Evolutionary conservation across 1,140 invertebrate genomes (phyloP).

Genomic region (Euura saliciscinereae): DNA sequence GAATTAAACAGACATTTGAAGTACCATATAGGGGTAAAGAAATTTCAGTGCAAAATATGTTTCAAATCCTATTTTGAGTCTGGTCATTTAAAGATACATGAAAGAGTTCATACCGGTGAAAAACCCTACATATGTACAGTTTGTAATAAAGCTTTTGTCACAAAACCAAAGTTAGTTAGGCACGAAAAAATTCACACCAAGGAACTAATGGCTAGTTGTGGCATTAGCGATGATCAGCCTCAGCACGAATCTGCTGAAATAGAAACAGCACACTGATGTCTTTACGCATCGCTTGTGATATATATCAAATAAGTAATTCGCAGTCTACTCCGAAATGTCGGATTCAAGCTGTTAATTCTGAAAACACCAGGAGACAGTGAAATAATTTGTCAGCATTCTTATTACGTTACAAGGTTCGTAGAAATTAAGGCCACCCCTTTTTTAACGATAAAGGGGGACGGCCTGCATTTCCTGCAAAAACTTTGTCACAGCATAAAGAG

Average conservation of each 20-base stretch:
- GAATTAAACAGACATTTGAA: constrained; percentile 43
- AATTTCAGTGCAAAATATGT: constrained; percentile 61
- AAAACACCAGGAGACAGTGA: no score
- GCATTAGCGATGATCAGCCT: neutral
- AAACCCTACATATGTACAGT: constrained; percentile 53
- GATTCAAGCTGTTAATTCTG: no score
- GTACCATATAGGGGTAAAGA: constrained; percentile 43
- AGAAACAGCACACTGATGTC: no score
- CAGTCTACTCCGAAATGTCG: no score
- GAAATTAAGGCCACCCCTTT: no score
- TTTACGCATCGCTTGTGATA: no score
- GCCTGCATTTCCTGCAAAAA: no score
- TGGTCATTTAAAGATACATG: constrained; percentile 61
- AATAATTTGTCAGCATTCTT: no score
- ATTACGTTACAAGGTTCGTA: no score
- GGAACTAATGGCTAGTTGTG: neutral
- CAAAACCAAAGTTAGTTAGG: constrained; percentile 41
- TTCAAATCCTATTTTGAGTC: constrained; percentile 46
- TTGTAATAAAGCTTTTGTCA: constrained; percentile 53
- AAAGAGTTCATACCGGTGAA: constrained; percentile 59
- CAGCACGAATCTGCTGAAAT: neutral
- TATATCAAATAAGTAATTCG: no score
- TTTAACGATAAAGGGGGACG: no score
- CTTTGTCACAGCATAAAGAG: no score
- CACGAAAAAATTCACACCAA: constrained; percentile 40